phyloP scores from a whole-genome alignment of 1,140 invertebrate genomes.

The Mamestra configurata region DNA sequence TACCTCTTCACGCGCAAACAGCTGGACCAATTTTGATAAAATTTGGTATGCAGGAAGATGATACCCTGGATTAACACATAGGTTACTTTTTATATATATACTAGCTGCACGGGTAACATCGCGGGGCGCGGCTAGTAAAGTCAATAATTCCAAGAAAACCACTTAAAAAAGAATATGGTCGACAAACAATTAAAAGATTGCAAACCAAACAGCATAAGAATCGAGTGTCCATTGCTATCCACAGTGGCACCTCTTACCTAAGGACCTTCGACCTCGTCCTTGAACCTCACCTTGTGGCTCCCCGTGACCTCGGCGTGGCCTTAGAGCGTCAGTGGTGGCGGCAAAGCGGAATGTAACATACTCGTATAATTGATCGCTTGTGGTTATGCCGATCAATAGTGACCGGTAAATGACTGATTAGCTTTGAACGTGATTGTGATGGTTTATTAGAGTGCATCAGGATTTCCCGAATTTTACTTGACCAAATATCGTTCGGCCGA shows the following conservation, averaged over 20 bases:
- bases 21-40: too few relatives aligned
- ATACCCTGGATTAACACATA: too few relatives aligned
- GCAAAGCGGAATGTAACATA: neutral
- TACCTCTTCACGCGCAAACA: too few relatives aligned
- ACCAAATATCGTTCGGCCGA: too few relatives aligned
- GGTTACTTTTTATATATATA: too few relatives aligned
- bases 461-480: too few relatives aligned
- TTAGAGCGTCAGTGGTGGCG: neutral
- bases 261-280: conserved; percentile 10
- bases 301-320: neutral
- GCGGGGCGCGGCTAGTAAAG: too few relatives aligned
- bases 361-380: neutral
- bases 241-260: conserved; percentile 7
- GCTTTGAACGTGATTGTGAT: neutral
- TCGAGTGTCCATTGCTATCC: neutral
- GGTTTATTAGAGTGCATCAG: too few relatives aligned
- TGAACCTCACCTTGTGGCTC: neutral
- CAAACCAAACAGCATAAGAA: neutral
- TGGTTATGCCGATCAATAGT: neutral
- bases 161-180: neutral
- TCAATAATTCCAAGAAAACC: too few relatives aligned
- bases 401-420: neutral
- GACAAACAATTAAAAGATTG: neutral
- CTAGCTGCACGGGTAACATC: too few relatives aligned
- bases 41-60: too few relatives aligned